Percentiles rank a stretch among this genome's conserved stretches.
phyloP scores from a whole-genome alignment of 2,797 vertebrate genomes.

The Lacerta viridis region DNA sequence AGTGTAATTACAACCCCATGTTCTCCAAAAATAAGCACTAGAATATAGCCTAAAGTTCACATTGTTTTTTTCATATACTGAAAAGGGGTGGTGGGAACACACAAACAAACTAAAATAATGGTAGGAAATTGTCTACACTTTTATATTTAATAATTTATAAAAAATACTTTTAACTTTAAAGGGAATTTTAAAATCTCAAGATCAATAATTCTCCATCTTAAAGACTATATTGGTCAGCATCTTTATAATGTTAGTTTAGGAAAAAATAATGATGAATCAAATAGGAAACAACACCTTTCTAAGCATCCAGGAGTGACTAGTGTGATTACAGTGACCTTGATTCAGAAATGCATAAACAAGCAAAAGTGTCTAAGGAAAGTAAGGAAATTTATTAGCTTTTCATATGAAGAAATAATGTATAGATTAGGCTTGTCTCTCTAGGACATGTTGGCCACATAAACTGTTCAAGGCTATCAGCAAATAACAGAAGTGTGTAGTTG shows the following conservation, averaged over 20 bases:
- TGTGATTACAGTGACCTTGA: neutral
- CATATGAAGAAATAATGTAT: neutral
- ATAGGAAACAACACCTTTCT: slow-evolving; percentile 37
- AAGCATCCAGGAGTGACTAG: slow-evolving; percentile 20
- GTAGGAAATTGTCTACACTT: slow-evolving; percentile 44
- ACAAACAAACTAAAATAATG: neutral
- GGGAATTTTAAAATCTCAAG: slow-evolving; percentile 36
- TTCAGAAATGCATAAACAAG: slow-evolving; percentile 6
- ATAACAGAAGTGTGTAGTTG: neutral
- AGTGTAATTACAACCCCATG: neutral
- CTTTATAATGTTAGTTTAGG: slow-evolving; percentile 43
- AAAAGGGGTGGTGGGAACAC: slow-evolving; percentile 16
- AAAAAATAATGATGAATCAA: slow-evolving; percentile 39
- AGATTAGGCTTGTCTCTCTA: neutral
- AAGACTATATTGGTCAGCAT: slow-evolving; percentile 37
- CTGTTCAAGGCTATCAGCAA: neutral
- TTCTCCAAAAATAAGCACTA: neutral
- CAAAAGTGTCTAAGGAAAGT: neutral
- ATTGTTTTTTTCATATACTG: neutral
- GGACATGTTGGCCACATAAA: neutral
- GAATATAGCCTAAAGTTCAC: neutral
- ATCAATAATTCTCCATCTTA: slow-evolving; percentile 35
- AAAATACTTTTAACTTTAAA: slow-evolving; percentile 31
- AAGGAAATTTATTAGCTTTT: neutral
- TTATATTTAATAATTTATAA: slow-evolving; percentile 43